Evolutionary conservation across 2,797 vertebrate species (phyloP).

Genomic region (Cossypha dichroa): DNA sequence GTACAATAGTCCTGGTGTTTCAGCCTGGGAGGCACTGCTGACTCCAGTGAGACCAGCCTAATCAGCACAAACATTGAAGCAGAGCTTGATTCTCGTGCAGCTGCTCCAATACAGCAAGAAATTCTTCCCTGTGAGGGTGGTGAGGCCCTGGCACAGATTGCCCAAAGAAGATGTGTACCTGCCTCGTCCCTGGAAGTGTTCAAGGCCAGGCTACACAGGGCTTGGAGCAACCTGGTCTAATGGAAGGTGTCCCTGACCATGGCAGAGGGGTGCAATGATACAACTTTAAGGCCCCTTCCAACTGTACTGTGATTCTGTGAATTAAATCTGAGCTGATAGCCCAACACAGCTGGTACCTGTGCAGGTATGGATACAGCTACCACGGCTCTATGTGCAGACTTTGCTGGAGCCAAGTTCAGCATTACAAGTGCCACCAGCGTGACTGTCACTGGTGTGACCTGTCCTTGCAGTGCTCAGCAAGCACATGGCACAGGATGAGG

Average conservation of each 20-base stretch:
- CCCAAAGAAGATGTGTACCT: background rate
- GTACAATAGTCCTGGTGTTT: background rate
- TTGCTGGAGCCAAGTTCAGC: background rate
- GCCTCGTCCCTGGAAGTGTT: background rate
- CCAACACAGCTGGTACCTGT: background rate
- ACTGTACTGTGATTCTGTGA: background rate
- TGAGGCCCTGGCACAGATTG: background rate
- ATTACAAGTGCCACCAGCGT: too few relatives aligned
- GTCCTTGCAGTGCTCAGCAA: background rate
- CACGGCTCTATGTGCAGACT: background rate
- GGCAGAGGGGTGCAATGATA: background rate
- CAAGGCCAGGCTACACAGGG: background rate
- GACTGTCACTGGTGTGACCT: background rate
- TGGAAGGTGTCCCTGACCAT: background rate
- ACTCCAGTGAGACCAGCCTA: background rate
- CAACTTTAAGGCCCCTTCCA: background rate
- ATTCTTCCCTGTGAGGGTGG: background rate
- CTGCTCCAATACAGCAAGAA: background rate
- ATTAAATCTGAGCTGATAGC: background rate
- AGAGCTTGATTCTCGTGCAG: background rate
- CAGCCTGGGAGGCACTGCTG: background rate
- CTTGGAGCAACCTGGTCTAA: background rate
- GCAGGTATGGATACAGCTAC: background rate
- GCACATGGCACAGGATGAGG: background rate
- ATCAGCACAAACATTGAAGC: background rate